Percentiles rank a stretch among this genome's conserved stretches.
phyloP scores from a whole-genome alignment of 2,113 vertebrate species.

The Emydocephalus ijimae region DNA sequence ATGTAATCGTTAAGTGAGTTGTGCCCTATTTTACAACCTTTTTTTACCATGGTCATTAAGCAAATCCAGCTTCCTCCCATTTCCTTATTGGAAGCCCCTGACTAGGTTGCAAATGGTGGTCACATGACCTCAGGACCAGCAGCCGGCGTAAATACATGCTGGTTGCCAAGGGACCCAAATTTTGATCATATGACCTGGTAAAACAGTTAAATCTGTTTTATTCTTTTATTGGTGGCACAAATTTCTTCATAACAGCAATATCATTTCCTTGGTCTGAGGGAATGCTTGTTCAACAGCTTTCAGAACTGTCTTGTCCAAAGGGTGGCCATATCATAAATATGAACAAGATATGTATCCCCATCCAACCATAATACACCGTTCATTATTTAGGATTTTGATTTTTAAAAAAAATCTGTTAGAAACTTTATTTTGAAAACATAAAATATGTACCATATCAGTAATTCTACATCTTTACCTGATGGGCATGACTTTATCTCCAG shows the following conservation, averaged over 20 bases:
- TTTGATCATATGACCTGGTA: neutral
- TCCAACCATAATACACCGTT: neutral
- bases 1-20: neutral
- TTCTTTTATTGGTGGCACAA: neutral
- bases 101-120: neutral
- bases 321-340: neutral
- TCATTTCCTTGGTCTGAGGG: neutral
- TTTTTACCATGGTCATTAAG: neutral
- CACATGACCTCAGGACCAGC: neutral
- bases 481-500: neutral
- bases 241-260: neutral
- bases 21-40: neutral
- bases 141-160: neutral
- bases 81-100: neutral
- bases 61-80: neutral
- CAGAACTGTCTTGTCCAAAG: neutral
- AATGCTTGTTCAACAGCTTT: neutral
- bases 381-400: constrained; percentile 8
- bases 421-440: neutral
- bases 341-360: neutral
- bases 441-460: neutral
- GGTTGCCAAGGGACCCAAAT: neutral
- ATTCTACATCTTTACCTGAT: neutral
- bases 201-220: neutral
- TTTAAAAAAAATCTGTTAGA: neutral